A percentile compares a stretch with the other conserved stretches of the same genome.
Conservation (phyloP, 2,113 vertebrate species). For the Chionis minor region DNA sequence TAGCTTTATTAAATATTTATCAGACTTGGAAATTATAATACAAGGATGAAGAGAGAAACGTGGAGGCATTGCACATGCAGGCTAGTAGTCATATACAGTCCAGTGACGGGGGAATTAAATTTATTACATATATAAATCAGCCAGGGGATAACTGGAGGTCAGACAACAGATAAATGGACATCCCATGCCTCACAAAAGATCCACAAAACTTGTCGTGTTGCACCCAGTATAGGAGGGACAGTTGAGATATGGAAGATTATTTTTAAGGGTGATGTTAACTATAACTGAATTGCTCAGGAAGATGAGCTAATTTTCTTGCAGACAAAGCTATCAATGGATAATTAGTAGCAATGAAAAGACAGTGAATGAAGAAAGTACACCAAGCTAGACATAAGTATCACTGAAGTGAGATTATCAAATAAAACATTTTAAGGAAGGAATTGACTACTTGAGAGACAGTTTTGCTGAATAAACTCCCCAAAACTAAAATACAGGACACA, state of each 20-base stretch:
- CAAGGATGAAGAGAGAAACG: background rate
- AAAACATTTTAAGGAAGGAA: background rate
- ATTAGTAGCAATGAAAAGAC: background rate
- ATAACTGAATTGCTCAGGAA: background rate
- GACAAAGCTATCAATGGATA: background rate
- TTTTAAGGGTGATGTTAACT: conserved; percentile 7
- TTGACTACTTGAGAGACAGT: background rate
- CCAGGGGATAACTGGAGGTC: background rate
- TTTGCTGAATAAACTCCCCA: background rate
- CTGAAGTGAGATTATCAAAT: background rate
- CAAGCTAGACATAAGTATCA: background rate
- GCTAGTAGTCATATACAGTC: background rate
- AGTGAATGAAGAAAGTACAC: background rate
- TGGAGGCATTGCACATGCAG: background rate
- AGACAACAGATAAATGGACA: background rate
- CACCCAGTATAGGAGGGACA: background rate
- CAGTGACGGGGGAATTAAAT: background rate
- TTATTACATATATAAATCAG: background rate
- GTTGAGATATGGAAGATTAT: background rate
- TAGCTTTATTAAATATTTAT: conserved; percentile 46
- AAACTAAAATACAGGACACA: background rate
- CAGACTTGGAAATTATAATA: background rate
- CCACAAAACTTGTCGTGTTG: background rate
- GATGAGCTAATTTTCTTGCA: background rate
- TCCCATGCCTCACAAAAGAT: background rate